phyloP scores from a whole-genome alignment of 2,888 invertebrate species.

The Plusia festucae region DNA sequence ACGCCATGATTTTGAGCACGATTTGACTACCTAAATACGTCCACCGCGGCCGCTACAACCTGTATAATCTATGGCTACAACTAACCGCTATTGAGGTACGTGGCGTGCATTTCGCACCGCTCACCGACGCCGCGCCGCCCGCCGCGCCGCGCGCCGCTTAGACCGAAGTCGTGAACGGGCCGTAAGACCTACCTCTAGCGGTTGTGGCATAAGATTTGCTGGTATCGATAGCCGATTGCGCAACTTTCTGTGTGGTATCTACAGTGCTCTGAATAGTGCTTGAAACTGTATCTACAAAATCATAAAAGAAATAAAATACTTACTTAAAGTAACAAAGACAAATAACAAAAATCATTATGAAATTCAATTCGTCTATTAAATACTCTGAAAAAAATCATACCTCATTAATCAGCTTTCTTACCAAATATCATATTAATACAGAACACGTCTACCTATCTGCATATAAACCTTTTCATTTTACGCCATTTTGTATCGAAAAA shows the following conservation, averaged over 20 bases:
- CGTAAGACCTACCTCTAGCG: constrained; percentile 65
- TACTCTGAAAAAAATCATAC: not conserved
- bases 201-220: constrained; percentile 70
- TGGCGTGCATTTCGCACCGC: too few relatives aligned
- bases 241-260: constrained; percentile 71
- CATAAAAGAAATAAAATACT: constrained; percentile 33
- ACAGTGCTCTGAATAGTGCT: constrained; percentile 70
- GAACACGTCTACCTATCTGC: not conserved
- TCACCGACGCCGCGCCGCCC: too few relatives aligned
- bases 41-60: too few relatives aligned
- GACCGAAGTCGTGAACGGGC: too few relatives aligned
- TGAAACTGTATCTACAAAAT: constrained; percentile 75
- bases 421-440: not conserved
- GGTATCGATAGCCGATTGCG: constrained; percentile 70
- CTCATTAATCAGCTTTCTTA: not conserved
- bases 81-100: too few relatives aligned
- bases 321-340: constrained; percentile 16
- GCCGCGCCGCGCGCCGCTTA: too few relatives aligned
- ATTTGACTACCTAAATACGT: too few relatives aligned
- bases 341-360: constrained; percentile 17
- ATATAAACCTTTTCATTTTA: not conserved
- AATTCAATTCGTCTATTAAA: not conserved
- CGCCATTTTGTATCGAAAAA: not conserved
- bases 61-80: too few relatives aligned
- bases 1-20: too few relatives aligned